These are phyloP conservation scores for Cantharis rufa DNA, from an alignment of 2,888 invertebrate genomes.

Conservation along the genomic window DNA sequence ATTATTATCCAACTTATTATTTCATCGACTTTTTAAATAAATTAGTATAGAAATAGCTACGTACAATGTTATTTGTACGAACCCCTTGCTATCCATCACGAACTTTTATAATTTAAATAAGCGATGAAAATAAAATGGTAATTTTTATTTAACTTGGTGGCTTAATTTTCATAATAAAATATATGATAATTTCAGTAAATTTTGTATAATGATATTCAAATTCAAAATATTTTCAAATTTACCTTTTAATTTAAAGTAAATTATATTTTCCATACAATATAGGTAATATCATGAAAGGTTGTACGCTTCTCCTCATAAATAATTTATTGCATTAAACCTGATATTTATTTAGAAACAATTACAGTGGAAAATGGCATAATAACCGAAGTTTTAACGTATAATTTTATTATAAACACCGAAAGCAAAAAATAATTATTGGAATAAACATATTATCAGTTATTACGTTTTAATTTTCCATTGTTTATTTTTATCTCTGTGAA, in stretches of 20 bases:
- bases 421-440: background rate
- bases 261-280: background rate
- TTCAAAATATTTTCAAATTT: background rate
- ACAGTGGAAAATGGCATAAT: background rate
- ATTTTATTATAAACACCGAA: background rate
- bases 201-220: background rate
- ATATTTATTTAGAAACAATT: background rate
- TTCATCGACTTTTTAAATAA: background rate
- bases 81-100: background rate
- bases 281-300: background rate
- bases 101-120: background rate
- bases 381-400: background rate
- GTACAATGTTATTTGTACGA: background rate
- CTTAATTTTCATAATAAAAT: background rate
- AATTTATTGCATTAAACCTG: background rate
- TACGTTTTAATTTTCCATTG: background rate
- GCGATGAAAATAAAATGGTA: background rate
- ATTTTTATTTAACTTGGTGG: background rate
- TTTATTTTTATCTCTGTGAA: background rate
- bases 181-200: background rate
- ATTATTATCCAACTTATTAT: background rate
- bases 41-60: background rate
- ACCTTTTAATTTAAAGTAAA: background rate
- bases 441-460: background rate
- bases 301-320: background rate